Evolutionary conservation across 1,140 invertebrate species (phyloP), one percentile per base, ranked within the genome.

Genomic region (Drosophila sulfurigaster): DNA sequence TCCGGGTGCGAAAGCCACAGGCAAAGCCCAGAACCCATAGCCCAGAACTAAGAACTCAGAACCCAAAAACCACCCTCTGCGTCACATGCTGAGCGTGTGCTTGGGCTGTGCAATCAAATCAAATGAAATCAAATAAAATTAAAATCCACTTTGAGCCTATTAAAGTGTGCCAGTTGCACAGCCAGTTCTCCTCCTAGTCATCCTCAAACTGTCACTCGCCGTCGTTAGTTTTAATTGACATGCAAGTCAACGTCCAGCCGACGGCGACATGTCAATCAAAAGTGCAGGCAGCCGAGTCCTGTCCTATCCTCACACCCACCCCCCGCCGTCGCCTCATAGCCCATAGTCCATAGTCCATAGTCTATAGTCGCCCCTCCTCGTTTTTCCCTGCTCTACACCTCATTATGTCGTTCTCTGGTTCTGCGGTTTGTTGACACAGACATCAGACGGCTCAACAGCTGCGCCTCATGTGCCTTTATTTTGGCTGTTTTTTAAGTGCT

Each of bases 121-220:
- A 79, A 91, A 82, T 81, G 82, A 81, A 89, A 88, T 89, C 81
- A 89, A 91, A 91, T 91, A 79, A 91, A 91, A 91, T 91, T 91
- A 91, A 91, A 91, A 90, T 91, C 89, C 89, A 91, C 89, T 91
- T 91, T 89, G 77, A 89, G 78, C 82, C 82, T 89, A 91, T 91
- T 91, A 91, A 91, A 89, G 79, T 85, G 87, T 78, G 85, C 85
- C 64, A 58, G 46, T 71, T 60, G 57, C 38, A 41, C 11, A 3
- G 11, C 38, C 38, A 43, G 41, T 43, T 35, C 51, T 41, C 56
- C 13, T 38, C 28, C 38, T 7, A 66, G 59, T 13, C 46, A 38
- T 38, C 35, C 35, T 38, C 54, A 25, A 66, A 72, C 81, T 79
- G 79, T 82, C 79, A 75, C 79, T 72, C 70, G 68, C 38, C 75